Conservation (phyloP, 2,888 invertebrate genomes). For the Orthosia incerta region DNA sequence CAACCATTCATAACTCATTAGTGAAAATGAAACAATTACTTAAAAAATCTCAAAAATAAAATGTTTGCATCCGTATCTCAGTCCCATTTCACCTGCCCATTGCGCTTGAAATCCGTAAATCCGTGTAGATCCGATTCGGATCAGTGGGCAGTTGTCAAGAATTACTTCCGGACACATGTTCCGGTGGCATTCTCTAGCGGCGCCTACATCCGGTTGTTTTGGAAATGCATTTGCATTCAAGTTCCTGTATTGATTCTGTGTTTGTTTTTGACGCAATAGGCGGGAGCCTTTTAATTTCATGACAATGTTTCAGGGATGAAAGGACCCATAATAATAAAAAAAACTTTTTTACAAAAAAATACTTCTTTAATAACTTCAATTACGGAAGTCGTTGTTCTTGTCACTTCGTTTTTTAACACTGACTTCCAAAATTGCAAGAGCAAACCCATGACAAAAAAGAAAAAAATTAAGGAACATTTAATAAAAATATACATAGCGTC, state of each 20-base stretch:
- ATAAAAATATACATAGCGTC: too few species aligned
- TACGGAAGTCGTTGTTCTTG: too few species aligned
- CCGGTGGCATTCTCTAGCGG: slow-evolving; percentile 53
- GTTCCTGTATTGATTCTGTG: slow-evolving; percentile 34
- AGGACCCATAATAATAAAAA: too few species aligned
- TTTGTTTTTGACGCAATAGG: background rate
- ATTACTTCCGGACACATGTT: slow-evolving; percentile 69
- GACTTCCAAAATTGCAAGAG: too few species aligned
- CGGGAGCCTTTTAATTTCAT: too few species aligned
- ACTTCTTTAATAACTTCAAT: too few species aligned
- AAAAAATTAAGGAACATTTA: too few species aligned
- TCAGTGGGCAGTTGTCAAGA: slow-evolving; percentile 69
- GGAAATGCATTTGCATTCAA: slow-evolving; percentile 48
- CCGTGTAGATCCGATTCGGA: slow-evolving; percentile 65
- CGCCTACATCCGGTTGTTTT: slow-evolving; percentile 57
- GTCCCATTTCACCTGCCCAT: slow-evolving; percentile 29
- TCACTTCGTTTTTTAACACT: too few species aligned
- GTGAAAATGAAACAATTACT: slow-evolving; percentile 7
- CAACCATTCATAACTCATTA: background rate
- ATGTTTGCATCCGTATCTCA: slow-evolving; percentile 26
- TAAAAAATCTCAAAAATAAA: slow-evolving; percentile 17
- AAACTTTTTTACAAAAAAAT: too few species aligned
- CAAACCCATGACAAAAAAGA: too few species aligned
- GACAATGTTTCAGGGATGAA: too few species aligned
- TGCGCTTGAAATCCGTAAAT: slow-evolving; percentile 63